phyloP scores from a whole-genome alignment of 2,888 invertebrate species.

The Standfussiana lucernea region DNA sequence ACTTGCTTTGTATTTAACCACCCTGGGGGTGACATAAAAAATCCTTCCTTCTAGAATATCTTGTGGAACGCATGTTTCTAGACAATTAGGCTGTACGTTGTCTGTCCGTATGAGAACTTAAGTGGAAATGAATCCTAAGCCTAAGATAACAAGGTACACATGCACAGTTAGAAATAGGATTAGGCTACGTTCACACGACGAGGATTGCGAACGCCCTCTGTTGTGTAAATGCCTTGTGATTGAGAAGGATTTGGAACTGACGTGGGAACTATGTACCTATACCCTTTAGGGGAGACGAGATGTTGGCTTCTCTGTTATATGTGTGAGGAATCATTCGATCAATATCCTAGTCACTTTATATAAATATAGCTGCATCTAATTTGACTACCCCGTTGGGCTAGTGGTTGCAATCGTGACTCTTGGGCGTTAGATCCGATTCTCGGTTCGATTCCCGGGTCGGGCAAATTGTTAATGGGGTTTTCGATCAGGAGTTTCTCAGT shows the following conservation, averaged over 20 bases:
- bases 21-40: too few relatives aligned
- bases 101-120: not conserved
- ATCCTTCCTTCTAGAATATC: too few relatives aligned
- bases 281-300: not conserved
- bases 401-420: too few relatives aligned
- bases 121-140: not conserved
- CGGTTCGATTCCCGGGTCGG: too few relatives aligned
- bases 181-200: not conserved
- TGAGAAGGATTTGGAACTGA: conserved; percentile 15
- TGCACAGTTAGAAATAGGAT: not conserved
- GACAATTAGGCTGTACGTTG: not conserved
- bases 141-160: too few relatives aligned
- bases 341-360: too few relatives aligned
- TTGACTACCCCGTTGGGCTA: too few relatives aligned
- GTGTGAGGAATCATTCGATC: not conserved
- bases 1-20: too few relatives aligned
- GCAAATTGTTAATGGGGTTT: too few relatives aligned
- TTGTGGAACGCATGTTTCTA: not conserved
- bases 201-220: not conserved
- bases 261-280: not conserved
- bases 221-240: conserved; percentile 25
- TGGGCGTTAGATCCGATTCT: too few relatives aligned
- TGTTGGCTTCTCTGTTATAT: not conserved
- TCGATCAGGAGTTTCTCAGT: too few relatives aligned
- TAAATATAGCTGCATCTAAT: too few relatives aligned